Evolutionary conservation across 2,113 vertebrate species (phyloP), one percentile per base, ranked within the genome.

Genomic region (Rhizomys pruinosus): DNA sequence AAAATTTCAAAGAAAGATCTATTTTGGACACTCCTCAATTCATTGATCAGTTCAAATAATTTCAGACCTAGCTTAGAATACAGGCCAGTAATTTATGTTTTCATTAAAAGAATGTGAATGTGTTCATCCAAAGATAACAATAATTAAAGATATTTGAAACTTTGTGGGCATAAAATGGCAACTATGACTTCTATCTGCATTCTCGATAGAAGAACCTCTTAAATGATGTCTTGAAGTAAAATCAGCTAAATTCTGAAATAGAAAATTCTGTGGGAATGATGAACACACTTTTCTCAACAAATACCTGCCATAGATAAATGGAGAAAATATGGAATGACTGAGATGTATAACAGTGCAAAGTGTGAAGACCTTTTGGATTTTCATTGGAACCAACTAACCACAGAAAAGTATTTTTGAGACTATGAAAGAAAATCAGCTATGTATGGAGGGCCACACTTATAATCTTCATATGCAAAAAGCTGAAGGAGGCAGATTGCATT

Each of bases 11-110:
- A 52, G 47, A 52, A 52, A 52, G 47, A 52, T 52, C 11, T 52
- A 52, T 52, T 52, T 52, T 52, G 86, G 64, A 34, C 76, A 37
- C 32, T 34, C 73, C n/a, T 95, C n/a, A 74, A 92, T 68, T 86
- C n/a, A 84, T 44, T 72, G 89, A 27, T 59, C 66, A 91, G 55
- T 87, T 92, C 39, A 93, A 90, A 87, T 15, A 25, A 84, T 90
- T 93, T 82, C 85, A 80, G 88, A 94, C n/a, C 34, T 92, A 82
- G 47, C 29, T 79, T 90, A 37, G 34, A 66, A 84, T 87, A 42
- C 47, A 89, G 52, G 34, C n/a, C 37, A 78, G 85, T 11, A 27
- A 52, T 52, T 52, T 52, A n/a, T n/a, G n/a, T n/a, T n/a, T n/a
- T n/a, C n/a, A n/a, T n/a, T n/a, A n/a, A 81, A 84, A 20, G 9